phyloP scores from a whole-genome alignment of 1,140 invertebrate species.

The Pristionchus pacificus region DNA sequence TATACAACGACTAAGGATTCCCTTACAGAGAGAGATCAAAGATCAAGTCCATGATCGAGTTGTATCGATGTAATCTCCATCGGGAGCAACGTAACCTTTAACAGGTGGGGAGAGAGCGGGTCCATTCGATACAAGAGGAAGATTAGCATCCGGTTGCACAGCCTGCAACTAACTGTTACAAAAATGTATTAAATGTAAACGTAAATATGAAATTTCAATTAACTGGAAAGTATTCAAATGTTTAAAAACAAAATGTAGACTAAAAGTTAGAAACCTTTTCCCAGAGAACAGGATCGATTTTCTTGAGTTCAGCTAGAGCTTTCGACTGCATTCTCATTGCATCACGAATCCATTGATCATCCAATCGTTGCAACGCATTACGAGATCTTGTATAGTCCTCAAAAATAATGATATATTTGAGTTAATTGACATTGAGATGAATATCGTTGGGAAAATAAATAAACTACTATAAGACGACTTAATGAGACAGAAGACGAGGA shows the following conservation, averaged over 20 bases:
- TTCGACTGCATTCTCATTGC: conserved; percentile 40
- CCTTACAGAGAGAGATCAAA: too few species aligned
- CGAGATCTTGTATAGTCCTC: conserved; percentile 38
- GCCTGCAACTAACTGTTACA: conserved; percentile 35
- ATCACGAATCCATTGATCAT: conserved; percentile 43
- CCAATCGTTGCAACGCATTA: conserved; percentile 25
- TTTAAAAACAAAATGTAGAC: not conserved
- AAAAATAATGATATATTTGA: conserved; percentile 4
- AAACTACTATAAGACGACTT: too few species aligned
- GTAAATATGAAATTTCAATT: too few species aligned
- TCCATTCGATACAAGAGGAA: conserved; percentile 50
- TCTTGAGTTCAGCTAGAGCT: conserved; percentile 53
- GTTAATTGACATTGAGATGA: not conserved
- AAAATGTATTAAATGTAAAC: not conserved
- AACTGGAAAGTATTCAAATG: too few species aligned
- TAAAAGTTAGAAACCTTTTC: conserved; percentile 20
- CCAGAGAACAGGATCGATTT: conserved; percentile 57
- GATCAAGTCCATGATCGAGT: conserved; percentile 45
- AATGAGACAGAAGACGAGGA: too few species aligned
- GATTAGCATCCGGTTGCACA: conserved; percentile 48
- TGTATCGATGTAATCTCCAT: conserved; percentile 58
- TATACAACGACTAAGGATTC: too few species aligned
- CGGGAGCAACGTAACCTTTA: conserved; percentile 52
- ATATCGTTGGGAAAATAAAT: too few species aligned
- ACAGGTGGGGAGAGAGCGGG: conserved; percentile 57